Percentiles rank a stretch among this genome's conserved stretches.
These are phyloP conservation scores for Harpagus bidentatus DNA, from an alignment of 2,113 vertebrate species.

Conservation along the genomic window DNA sequence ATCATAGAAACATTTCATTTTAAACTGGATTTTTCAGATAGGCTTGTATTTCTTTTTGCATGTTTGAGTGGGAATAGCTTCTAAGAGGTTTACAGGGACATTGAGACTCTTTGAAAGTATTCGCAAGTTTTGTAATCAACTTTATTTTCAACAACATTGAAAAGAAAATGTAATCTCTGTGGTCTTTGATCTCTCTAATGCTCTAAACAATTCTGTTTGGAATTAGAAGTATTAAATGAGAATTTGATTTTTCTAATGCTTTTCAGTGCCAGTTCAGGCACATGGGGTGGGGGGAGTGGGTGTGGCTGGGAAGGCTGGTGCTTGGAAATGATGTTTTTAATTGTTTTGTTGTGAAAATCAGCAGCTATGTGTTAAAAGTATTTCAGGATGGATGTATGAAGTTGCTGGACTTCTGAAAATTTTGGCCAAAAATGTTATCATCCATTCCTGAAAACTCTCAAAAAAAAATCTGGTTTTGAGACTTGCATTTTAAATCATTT, in stretches of 20 bases:
- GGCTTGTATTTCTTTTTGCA: not conserved
- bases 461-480: not conserved
- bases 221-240: not conserved
- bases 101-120: not conserved
- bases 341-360: not conserved
- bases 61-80: not conserved
- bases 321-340: not conserved
- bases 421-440: not conserved
- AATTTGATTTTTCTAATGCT: not conserved
- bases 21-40: not conserved
- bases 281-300: no score
- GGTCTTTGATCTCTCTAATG: not conserved
- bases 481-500: not conserved
- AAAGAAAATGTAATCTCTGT: not conserved
- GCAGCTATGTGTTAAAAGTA: not conserved
- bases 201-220: not conserved
- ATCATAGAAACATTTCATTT: not conserved
- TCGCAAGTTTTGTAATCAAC: not conserved
- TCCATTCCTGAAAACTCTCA: not conserved
- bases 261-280: not conserved
- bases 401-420: not conserved
- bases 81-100: not conserved
- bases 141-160: not conserved
- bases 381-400: not conserved
- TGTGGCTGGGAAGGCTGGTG: not conserved